These are phyloP conservation scores for Bos indicus DNA, from an alignment of 2,113 vertebrate genomes.

Conservation along the genomic window DNA sequence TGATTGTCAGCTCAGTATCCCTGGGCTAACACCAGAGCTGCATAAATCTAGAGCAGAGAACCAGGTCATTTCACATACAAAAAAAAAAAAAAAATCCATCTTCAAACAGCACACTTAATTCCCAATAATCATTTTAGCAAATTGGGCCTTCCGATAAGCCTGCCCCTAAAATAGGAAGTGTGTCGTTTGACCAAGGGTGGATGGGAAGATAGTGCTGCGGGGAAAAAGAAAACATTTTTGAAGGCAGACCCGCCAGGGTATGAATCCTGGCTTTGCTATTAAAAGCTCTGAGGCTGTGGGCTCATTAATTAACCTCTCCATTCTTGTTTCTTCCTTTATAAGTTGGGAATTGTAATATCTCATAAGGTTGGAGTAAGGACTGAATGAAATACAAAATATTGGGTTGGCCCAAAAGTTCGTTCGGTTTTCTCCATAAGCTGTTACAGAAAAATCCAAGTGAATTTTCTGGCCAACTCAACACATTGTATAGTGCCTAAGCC, in stretches of 20 bases:
- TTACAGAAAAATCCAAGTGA: neutral
- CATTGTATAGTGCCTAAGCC: neutral
- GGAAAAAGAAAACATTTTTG: neutral
- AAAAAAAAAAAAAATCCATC: neutral
- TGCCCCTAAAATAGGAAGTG: neutral
- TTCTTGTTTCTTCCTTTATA: neutral
- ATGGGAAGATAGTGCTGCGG: neutral
- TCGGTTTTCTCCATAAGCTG: neutral
- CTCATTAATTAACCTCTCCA: neutral
- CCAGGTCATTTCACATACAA: neutral
- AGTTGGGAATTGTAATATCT: neutral
- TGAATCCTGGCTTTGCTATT: neutral
- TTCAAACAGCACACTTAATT: neutral
- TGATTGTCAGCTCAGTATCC: neutral
- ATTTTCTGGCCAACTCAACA: neutral
- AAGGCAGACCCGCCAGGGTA: neutral
- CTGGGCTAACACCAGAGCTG: neutral
- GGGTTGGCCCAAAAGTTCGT: neutral
- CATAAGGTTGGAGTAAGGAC: neutral
- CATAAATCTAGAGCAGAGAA: neutral
- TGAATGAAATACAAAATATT: neutral
- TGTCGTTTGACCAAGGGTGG: neutral
- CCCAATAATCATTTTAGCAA: neutral
- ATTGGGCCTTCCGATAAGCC: neutral
- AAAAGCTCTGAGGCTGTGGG: neutral